Evolutionary conservation across 2,113 vertebrate genomes (phyloP).

Genomic region (Calidris pygmaea): DNA sequence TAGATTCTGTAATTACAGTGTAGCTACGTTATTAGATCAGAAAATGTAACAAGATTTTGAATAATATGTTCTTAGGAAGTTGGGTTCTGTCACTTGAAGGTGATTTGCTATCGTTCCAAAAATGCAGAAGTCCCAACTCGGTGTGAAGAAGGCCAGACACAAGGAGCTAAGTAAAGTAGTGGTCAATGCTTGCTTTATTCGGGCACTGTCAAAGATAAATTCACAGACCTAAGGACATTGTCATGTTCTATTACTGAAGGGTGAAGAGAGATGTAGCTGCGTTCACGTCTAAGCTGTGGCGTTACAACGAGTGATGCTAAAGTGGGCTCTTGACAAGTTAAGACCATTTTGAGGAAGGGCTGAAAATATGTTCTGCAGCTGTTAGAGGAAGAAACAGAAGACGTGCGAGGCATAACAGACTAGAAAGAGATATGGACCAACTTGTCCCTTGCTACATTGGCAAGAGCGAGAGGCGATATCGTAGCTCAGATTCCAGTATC

Average conservation of each 20-base stretch:
- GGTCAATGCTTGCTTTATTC: background rate
- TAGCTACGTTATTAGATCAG: background rate
- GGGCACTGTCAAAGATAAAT: background rate
- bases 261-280: background rate
- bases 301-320: background rate
- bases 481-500: background rate
- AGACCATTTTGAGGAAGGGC: background rate
- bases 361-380: conserved; percentile 19
- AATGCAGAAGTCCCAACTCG: background rate
- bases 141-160: background rate
- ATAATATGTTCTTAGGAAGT: background rate
- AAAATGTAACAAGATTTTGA: background rate
- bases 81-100: background rate
- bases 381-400: background rate
- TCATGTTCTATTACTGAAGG: background rate
- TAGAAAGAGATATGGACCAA: background rate
- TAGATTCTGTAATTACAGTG: background rate
- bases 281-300: background rate
- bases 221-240: background rate
- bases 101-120: background rate
- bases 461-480: background rate
- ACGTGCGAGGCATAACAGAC: background rate
- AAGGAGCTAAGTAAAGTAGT: background rate
- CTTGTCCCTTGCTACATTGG: background rate
- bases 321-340: background rate